Percentiles rank a stretch among this genome's conserved stretches.
These are phyloP conservation scores for Hyppa rectilinea DNA, from an alignment of 2,888 invertebrate species.

Conservation along the genomic window DNA sequence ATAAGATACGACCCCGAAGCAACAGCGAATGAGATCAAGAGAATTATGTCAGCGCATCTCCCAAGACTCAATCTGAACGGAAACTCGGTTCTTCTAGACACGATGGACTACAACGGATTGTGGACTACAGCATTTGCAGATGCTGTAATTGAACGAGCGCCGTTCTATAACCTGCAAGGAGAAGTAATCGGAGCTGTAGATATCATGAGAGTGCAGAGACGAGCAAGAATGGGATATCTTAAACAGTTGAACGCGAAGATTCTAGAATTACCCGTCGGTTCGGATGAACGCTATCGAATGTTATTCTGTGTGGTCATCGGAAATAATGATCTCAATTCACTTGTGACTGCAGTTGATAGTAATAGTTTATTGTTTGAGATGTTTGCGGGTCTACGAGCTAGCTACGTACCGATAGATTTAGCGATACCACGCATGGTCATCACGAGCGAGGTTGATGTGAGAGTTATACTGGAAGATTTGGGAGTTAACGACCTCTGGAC, in stretches of 20 bases:
- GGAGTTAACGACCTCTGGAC: constrained; percentile 60
- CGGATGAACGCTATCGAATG: constrained; percentile 57
- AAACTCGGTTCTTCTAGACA: constrained; percentile 66
- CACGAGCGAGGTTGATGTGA: constrained; percentile 59
- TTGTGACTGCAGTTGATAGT: not conserved
- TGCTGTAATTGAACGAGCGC: constrained; percentile 49
- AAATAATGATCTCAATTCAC: constrained; percentile 3
- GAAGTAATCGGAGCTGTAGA: constrained; percentile 61
- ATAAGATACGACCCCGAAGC: constrained; percentile 46
- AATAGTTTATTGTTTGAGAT: constrained; percentile 43
- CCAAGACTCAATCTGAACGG: constrained; percentile 55
- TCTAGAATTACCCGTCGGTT: constrained; percentile 62
- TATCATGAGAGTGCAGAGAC: constrained; percentile 58
- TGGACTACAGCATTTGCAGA: constrained; percentile 65
- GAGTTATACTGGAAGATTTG: constrained; percentile 57
- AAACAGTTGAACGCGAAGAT: constrained; percentile 37
- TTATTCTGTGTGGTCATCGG: constrained; percentile 44
- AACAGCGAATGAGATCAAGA: constrained; percentile 41
- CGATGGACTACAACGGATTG: constrained; percentile 60
- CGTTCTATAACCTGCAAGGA: constrained; percentile 61
- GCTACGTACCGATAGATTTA: constrained; percentile 55
- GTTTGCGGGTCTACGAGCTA: constrained; percentile 39
- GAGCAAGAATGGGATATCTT: constrained; percentile 49
- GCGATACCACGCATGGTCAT: constrained; percentile 63
- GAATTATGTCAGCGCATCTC: constrained; percentile 44